Conservation (phyloP, 2,888 invertebrate genomes). For the Hypena proboscidalis region DNA sequence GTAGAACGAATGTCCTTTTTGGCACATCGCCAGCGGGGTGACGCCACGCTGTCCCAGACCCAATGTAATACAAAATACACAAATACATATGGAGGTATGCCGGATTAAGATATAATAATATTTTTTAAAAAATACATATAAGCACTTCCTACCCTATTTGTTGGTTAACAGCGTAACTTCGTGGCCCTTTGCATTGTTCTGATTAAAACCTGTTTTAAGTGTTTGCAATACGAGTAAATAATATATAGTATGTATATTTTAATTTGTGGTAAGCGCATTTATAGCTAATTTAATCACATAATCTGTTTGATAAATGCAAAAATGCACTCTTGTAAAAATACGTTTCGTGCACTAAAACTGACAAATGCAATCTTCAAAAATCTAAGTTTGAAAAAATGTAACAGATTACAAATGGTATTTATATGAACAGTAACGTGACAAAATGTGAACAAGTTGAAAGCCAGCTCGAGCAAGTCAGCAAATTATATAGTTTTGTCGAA, state of each 20-base stretch:
- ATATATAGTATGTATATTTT: too few relatives aligned
- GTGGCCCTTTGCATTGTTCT: too few relatives aligned
- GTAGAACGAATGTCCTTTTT: conserved; percentile 38
- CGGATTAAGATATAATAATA: conserved; percentile 36
- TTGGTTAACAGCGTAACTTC: too few relatives aligned
- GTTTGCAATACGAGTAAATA: too few relatives aligned
- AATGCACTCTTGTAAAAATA: too few relatives aligned
- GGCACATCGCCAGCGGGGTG: conserved; percentile 33
- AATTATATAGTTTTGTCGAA: conserved; percentile 40
- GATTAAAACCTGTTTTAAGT: too few relatives aligned
- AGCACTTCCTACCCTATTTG: background rate
- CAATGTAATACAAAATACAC: conserved; percentile 28
- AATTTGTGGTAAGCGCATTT: too few relatives aligned
- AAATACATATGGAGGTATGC: conserved; percentile 19
- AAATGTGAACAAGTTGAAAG: conserved; percentile 34
- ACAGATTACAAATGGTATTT: conserved; percentile 31
- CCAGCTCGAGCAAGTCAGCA: conserved; percentile 34
- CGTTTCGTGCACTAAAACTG: too few relatives aligned
- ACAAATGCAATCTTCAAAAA: conserved; percentile 9
- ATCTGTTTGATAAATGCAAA: too few relatives aligned
- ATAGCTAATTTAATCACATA: too few relatives aligned
- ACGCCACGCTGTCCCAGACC: conserved; percentile 40
- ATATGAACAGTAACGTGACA: conserved; percentile 23
- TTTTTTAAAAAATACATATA: conserved; percentile 12
- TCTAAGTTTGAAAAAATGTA: conserved; percentile 11